phyloP scores from a whole-genome alignment of 2,888 invertebrate genomes.

The Ochropacha duplaris region DNA sequence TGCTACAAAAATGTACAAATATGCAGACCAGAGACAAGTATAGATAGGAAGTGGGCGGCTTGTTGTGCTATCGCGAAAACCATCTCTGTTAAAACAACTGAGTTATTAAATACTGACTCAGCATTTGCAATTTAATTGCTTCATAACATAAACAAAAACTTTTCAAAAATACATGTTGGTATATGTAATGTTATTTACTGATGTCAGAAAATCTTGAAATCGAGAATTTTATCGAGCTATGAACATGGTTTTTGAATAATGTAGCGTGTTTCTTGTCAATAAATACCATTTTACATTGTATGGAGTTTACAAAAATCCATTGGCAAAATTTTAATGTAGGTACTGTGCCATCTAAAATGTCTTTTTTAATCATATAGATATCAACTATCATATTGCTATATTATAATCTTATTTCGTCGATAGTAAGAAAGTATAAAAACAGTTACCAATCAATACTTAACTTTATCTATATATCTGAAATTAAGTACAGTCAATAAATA shows the following conservation, averaged over 20 bases:
- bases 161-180: neutral
- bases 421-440: too few species aligned
- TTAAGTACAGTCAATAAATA: neutral
- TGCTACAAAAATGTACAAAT: conserved; percentile 9
- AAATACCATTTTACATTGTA: neutral
- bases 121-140: conserved; percentile 14
- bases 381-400: too few species aligned
- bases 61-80: conserved; percentile 45
- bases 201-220: neutral
- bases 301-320: neutral
- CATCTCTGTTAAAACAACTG: conserved; percentile 37
- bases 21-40: conserved; percentile 18
- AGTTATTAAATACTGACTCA: conserved; percentile 34
- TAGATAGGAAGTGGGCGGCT: conserved; percentile 55
- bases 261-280: neutral
- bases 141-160: neutral
- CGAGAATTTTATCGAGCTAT: neutral
- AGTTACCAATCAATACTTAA: too few species aligned
- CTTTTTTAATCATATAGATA: too few species aligned
- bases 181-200: neutral
- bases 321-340: neutral
- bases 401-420: too few species aligned
- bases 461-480: too few species aligned
- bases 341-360: too few species aligned
- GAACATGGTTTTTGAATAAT: neutral